These are phyloP conservation scores for Drosophila virilis DNA, from an alignment of 1,140 invertebrate species.

Conservation along the genomic window DNA sequence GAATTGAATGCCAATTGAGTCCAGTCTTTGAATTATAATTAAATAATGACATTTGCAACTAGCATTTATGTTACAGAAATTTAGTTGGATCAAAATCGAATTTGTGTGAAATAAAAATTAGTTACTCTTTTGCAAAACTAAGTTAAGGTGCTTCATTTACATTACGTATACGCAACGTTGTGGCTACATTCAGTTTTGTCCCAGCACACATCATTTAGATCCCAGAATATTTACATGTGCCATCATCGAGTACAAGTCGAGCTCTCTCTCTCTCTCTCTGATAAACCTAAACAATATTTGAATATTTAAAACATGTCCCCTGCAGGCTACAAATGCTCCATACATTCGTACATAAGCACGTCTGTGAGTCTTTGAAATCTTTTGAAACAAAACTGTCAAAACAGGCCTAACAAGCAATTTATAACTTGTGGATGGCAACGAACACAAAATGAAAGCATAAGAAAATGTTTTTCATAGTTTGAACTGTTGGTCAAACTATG, in stretches of 20 bases:
- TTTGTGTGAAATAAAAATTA: neutral
- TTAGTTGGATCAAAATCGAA: neutral
- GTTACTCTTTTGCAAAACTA: neutral
- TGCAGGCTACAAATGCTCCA: neutral
- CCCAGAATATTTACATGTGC: constrained; percentile 6
- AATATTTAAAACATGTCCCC: neutral
- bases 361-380: constrained; percentile 18
- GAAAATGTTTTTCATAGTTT: constrained; percentile 19
- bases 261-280: constrained; percentile 2
- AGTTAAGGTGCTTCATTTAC: neutral
- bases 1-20: constrained; percentile 58
- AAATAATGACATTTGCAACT: neutral
- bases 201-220: constrained; percentile 5
- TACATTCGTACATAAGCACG: neutral
- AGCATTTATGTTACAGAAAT: neutral
- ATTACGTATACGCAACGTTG: constrained; percentile 18
- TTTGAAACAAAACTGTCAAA: constrained; percentile 35
- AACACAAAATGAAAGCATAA: constrained; percentile 14
- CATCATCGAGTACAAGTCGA: neutral
- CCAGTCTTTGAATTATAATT: constrained; percentile 10
- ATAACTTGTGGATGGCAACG: constrained; percentile 37
- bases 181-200: neutral
- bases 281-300: constrained; percentile 17
- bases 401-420: constrained; percentile 46
- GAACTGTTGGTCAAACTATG: constrained; percentile 26